Base-by-base conservation (phyloP, 2,113 vertebrate genomes). In the Piaya cayana region DNA sequence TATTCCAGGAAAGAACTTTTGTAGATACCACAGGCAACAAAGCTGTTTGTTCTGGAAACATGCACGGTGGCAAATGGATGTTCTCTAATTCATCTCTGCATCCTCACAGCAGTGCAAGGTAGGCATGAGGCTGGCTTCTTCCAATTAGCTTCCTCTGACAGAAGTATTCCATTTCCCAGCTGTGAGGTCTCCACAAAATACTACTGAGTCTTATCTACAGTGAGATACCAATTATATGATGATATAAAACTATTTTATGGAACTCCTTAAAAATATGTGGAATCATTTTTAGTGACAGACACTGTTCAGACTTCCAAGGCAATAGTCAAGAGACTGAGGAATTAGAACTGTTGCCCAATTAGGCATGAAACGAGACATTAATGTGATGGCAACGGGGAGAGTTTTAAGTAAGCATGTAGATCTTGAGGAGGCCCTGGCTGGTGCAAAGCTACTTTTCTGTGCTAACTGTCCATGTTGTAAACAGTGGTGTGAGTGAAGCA, bases 101-200 rank as follows among this genome's bases (percentile, higher is more conserved):
- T 67, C 72, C 81, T 94, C 85, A 77, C 75, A 95, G 78, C 71
- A 65, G 75, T 63, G 37, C 64, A 39, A 83, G 32, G 70, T 74
- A 56, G 75, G 86, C 59, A 81, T 65, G 70, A 77, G 21, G 60
- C 76, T 65, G 42, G 30, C 59, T 94, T 88, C 81, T 86, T 92
- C 74, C 84, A 92, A 62, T 94, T 96, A 91, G 70, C 77, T 85
- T 82, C 56, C 75, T 78, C 69, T 92, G 82, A 23, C 55, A 90
- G 76, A 96, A 95, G 71, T 47, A 91, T 20, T 93, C 43, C 20
- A 67, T 94, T 95, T 92, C 36, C 39, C 86, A 83, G 67, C 59
- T 84, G 37, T 77, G 70, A 92, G 68, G 70, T 79, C 84, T 81
- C 74, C 37, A 49, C 58, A 80, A 87, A 88, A 63, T 42, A 53